A percentile compares a stretch with the other conserved stretches of the same genome.
These are phyloP conservation scores for Nerophis lumbriciformis DNA, from an alignment of 2,113 vertebrate genomes.

Conservation along the genomic window DNA sequence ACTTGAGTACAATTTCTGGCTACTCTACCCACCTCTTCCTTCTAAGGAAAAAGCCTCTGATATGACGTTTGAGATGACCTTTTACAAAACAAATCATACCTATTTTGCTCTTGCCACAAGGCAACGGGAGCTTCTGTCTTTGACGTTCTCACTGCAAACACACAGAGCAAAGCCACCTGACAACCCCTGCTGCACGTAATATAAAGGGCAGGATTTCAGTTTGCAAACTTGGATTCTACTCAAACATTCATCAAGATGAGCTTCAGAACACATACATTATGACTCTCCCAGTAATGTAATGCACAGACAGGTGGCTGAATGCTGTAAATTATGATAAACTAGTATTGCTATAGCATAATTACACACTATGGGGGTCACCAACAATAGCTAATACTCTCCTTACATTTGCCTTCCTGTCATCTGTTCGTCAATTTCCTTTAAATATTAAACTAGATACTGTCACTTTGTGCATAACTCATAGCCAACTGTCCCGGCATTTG, in stretches of 20 bases:
- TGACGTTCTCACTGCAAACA: slow-evolving; percentile 22
- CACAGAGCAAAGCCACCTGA: slow-evolving; percentile 34
- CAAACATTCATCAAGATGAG: slow-evolving; percentile 31
- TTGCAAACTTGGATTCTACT: slow-evolving; percentile 31
- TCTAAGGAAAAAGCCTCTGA: background rate
- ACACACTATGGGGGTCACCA: background rate
- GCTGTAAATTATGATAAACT: background rate
- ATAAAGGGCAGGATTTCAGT: slow-evolving; percentile 31
- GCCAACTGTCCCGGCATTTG: background rate
- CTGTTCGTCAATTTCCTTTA: slow-evolving; percentile 11
- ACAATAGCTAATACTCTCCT: background rate
- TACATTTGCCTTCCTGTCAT: background rate
- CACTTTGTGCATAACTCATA: background rate
- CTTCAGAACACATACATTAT: slow-evolving; percentile 18
- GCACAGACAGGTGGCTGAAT: background rate
- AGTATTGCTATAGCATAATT: background rate
- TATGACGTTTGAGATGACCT: background rate
- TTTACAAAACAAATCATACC: slow-evolving; percentile 15
- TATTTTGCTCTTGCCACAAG: slow-evolving; percentile 9
- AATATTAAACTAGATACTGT: background rate
- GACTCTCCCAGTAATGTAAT: background rate
- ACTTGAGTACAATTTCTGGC: too few relatives aligned
- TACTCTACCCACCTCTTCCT: too few relatives aligned
- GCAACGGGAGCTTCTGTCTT: slow-evolving; percentile 24
- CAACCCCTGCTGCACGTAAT: slow-evolving; percentile 44